Conservation (phyloP, 2,113 vertebrate genomes). For the Amphiprion ocellaris region DNA sequence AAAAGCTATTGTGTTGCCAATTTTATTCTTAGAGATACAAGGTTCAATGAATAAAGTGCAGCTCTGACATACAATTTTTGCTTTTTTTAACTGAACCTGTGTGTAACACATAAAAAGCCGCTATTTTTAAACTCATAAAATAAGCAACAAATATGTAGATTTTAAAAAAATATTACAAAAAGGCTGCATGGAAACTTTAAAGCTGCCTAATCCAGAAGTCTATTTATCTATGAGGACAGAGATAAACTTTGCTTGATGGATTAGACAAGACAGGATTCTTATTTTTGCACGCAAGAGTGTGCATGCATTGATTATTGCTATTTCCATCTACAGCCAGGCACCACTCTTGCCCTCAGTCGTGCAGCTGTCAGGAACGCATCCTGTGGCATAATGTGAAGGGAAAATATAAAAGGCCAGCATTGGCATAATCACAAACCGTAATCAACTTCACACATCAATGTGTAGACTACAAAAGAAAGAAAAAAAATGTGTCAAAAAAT, state of each 20-base stretch:
- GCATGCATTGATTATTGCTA: conserved; percentile 67
- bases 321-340: conserved; percentile 58
- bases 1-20: background rate
- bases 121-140: too few species aligned
- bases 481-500: background rate
- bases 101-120: background rate
- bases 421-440: conserved; percentile 17
- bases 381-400: conserved; percentile 32
- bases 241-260: too few species aligned
- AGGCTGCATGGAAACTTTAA: background rate
- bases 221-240: too few species aligned
- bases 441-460: conserved; percentile 7
- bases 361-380: conserved; percentile 46
- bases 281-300: conserved; percentile 38
- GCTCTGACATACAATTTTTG: background rate
- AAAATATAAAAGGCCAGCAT: conserved; percentile 34
- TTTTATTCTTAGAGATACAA: background rate
- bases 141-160: too few species aligned
- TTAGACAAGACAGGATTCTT: background rate
- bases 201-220: background rate
- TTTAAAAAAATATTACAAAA: background rate
- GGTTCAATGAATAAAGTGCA: background rate
- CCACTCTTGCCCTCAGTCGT: conserved; percentile 28
- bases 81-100: background rate
- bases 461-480: conserved; percentile 3